Evolutionary conservation across 2,888 invertebrate species (phyloP).

Genomic region (Adelphocoris suturalis): DNA sequence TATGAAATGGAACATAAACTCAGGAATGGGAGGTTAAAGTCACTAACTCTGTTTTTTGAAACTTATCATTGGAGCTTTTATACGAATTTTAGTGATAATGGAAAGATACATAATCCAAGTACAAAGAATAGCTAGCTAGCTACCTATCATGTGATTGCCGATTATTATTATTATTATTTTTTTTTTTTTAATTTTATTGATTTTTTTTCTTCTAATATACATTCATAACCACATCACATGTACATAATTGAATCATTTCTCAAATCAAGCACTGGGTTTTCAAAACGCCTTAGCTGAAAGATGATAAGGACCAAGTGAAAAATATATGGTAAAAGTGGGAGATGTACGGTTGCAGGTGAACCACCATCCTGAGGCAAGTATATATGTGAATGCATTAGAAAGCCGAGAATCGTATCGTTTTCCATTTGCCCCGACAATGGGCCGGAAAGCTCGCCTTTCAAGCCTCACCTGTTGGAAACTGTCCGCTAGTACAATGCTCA

Average conservation of each 20-base stretch:
- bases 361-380: neutral
- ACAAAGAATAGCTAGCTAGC: too few species aligned
- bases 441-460: conserved; percentile 28
- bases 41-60: too few species aligned
- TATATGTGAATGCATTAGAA: conserved; percentile 57
- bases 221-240: neutral
- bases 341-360: neutral
- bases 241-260: neutral
- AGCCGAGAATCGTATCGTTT: conserved; percentile 36
- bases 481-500: conserved; percentile 60
- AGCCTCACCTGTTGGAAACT: conserved; percentile 67
- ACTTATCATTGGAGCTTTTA: too few species aligned
- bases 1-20: too few species aligned
- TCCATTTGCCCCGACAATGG: conserved; percentile 55
- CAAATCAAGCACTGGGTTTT: neutral
- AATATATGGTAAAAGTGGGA: neutral
- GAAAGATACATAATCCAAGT: too few species aligned
- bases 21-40: too few species aligned
- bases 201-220: too few species aligned
- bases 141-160: too few species aligned
- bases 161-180: too few species aligned
- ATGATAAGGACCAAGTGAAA: neutral
- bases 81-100: too few species aligned
- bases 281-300: neutral
- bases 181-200: too few species aligned